Evolutionary conservation across 1,140 invertebrate species (phyloP).

Genomic region (Tyrophagus putrescentiae): DNA sequence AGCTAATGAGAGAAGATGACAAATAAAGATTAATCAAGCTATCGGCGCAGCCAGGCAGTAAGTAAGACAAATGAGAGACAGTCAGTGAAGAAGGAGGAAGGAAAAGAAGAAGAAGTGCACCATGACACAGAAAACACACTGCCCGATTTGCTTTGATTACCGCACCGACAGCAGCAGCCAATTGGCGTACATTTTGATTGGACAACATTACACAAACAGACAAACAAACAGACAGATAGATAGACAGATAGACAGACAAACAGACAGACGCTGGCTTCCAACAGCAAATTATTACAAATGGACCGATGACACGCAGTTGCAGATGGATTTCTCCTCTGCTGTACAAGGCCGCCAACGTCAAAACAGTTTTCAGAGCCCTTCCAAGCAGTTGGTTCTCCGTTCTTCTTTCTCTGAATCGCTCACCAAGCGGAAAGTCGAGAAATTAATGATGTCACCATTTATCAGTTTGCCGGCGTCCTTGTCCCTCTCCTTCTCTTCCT

Average conservation of each 20-base stretch:
- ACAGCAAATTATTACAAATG: slow-evolving; percentile 5
- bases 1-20: slow-evolving; percentile 3
- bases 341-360: not conserved
- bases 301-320: not conserved
- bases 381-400: too few relatives aligned
- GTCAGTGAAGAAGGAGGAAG: too few relatives aligned
- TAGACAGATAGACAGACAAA: not conserved
- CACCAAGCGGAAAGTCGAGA: not conserved
- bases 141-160: too few relatives aligned
- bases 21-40: slow-evolving; percentile 11
- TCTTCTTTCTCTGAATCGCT: not conserved
- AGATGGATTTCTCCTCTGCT: not conserved
- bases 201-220: not conserved
- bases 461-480: not conserved
- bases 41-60: not conserved
- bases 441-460: slow-evolving; percentile 9
- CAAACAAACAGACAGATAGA: not conserved
- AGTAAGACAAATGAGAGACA: slow-evolving; percentile 3
- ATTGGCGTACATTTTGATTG: too few relatives aligned
- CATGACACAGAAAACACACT: too few relatives aligned
- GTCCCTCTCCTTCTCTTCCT: too few relatives aligned
- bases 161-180: too few relatives aligned
- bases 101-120: too few relatives aligned
- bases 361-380: too few relatives aligned
- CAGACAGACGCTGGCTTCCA: not conserved